These are phyloP conservation scores for Arrhamphus sclerolepis DNA, from an alignment of 2,797 vertebrate species.

Conservation along the genomic window DNA sequence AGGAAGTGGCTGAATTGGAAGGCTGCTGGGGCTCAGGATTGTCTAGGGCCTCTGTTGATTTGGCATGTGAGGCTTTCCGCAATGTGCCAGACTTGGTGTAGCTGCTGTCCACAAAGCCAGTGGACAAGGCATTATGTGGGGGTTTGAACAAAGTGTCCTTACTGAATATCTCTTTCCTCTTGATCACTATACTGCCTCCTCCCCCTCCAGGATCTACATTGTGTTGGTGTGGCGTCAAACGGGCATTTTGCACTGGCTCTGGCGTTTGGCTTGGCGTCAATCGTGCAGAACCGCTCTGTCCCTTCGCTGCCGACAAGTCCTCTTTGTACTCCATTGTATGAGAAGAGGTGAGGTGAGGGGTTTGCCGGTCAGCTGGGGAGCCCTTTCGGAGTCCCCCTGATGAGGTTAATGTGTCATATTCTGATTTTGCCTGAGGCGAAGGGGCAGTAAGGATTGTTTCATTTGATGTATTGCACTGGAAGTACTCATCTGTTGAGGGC, in stretches of 20 bases:
- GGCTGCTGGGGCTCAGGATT: slow-evolving; percentile 93
- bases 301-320: slow-evolving; percentile 87
- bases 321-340: slow-evolving; percentile 91
- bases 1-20: slow-evolving; percentile 87
- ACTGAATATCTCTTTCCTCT: slow-evolving; percentile 99
- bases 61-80: slow-evolving; percentile 94
- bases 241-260: slow-evolving; percentile 90
- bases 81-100: slow-evolving; percentile 94
- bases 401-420: slow-evolving; percentile 92
- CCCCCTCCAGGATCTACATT: slow-evolving; percentile 89
- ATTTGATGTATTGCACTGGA: slow-evolving; percentile 99
- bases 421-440: slow-evolving; percentile 94
- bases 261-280: slow-evolving; percentile 85
- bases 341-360: slow-evolving; percentile 88
- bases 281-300: slow-evolving; percentile 82
- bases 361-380: slow-evolving; percentile 89
- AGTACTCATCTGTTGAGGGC: slow-evolving; percentile 93
- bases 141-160: slow-evolving; percentile 99
- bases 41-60: slow-evolving; percentile 88
- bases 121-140: slow-evolving; percentile 93
- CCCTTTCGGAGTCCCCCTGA: slow-evolving; percentile 93
- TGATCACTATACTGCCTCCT: slow-evolving; percentile 83
- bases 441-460: slow-evolving; percentile 97
- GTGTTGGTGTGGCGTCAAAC: slow-evolving; percentile 91
- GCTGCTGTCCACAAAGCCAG: slow-evolving; percentile 88